A percentile compares a stretch with the other conserved stretches of the same genome.
These are phyloP conservation scores for Ibycter americanus DNA, from an alignment of 2,797 vertebrate genomes.

Conservation along the genomic window DNA sequence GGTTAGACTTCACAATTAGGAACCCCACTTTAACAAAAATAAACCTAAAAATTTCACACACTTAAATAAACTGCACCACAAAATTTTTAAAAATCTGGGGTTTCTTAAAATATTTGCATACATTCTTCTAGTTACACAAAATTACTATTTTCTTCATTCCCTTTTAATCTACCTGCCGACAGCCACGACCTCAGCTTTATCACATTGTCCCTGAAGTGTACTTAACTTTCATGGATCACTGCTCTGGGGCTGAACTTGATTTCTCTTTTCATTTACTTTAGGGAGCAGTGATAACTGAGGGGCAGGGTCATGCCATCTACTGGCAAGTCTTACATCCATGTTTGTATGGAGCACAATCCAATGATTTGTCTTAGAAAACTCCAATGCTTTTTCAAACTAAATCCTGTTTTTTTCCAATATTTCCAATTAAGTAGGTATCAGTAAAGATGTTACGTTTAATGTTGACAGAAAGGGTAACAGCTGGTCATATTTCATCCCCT, in stretches of 20 bases:
- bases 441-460: background rate
- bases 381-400: background rate
- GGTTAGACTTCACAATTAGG: slow-evolving; percentile 71
- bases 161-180: background rate
- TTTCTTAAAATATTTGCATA: background rate
- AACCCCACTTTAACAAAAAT: slow-evolving; percentile 58
- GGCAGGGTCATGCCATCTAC: background rate
- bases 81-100: background rate
- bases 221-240: slow-evolving; percentile 43
- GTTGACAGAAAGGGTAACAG: background rate
- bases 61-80: background rate
- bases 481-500: background rate
- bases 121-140: background rate
- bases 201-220: background rate
- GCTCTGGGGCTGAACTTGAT: background rate
- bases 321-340: background rate
- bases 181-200: slow-evolving; percentile 9
- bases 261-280: slow-evolving; percentile 21
- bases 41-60: background rate
- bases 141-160: background rate
- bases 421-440: background rate
- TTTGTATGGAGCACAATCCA: background rate
- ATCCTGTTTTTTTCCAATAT: background rate
- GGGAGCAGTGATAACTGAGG: background rate
- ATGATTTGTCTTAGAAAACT: background rate